Evolutionary conservation across 2,888 invertebrate genomes (phyloP), one percentile per base, ranked within the genome.

Genomic region (Pimpla rufipes): DNA sequence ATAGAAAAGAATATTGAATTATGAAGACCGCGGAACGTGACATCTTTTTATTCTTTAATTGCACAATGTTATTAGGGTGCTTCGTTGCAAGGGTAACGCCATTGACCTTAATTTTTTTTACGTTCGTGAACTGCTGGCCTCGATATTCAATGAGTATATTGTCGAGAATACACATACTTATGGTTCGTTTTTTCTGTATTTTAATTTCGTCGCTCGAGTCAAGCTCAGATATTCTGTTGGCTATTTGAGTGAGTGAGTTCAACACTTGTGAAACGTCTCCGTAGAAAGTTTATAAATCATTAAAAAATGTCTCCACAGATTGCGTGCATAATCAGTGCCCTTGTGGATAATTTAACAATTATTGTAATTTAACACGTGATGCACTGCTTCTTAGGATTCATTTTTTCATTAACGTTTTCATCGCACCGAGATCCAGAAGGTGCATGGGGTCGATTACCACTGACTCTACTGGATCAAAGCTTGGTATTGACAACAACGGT

Each of bases 371-470:
- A 0, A 73, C n/a, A 23, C 77, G 70, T 21, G 16, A 18, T 18
- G 64, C 23, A 45, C 74, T 55, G n/a, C 29, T 66, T 50, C 59
- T 71, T 29, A 35, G 66, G 7, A 77, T 70, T 74, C 71, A 74
- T 37, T 78, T 75, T 40, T 80, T 67, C 6, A 80, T n/a, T 8
- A 85, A 23, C 3, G 4, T 40, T 78, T 84, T 84, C 68, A 67
- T 76, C 11, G 84, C 79, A 3, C 86, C 84, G 37, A 67, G 55
- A 55, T 78, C 68, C 29, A 88, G 70, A 1, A 86, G 73, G 76
- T 88, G 87, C 88, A 88, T 87, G 1, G 79, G 50, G 29, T 87
- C 87, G n/a, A 87, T 59, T 8, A 85, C 57, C 2, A 88, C 77
- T 11, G 45, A 18, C 50, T 55, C 59, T 1, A 85, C 52, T 10